Evolutionary conservation across 2,888 invertebrate species (phyloP), one percentile per base, ranked within the genome.

Genomic region (Lochmaea crataegi): DNA sequence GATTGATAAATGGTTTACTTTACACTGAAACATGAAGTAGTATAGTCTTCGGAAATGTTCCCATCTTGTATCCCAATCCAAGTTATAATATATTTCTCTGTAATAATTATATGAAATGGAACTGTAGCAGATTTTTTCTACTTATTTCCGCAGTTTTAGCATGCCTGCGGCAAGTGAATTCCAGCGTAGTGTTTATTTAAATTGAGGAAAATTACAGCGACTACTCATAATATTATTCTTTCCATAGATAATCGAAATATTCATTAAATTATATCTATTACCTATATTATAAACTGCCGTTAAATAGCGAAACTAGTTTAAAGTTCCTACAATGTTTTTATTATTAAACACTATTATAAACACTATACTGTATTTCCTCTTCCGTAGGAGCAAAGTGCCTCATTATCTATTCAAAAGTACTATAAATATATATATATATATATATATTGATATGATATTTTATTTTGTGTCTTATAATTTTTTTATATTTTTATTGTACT

Each of bases 191-290:
- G 45, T 45, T 18, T 56, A 56, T 56, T 56, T 18, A 56, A 56
- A 18, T 18, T 56, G 18, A 56, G 14, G n/a, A 56, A 18, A 56
- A 56, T 56, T 6, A 56, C 53, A 18, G 16, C 53, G 18, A 18
- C 10, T 18, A 14, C 53, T 18, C 53, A 56, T 18, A 16, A 16
- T 56, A 56, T 56, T 56, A 56, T 56, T 56, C 2, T 56, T 56
- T 56, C 53, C 53, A 18, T 56, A 18, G 53, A 56, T 56, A 56
- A 56, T 56, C 53, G 53, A 18, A 56, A 56, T 9, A 18, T 56
- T 18, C 18, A 56, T 56, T 56, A 18, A 14, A 16, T 56, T 56
- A 16, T 14, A 56, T 56, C 18, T 56, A 56, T 16, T 56, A 4
- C 12, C 12, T 45, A 12, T 45, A 45, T 45, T 45, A 45, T 45